Percentiles rank a stretch among this genome's conserved stretches.
These are phyloP conservation scores for Lochmaea capreae DNA, from an alignment of 2,888 invertebrate species.

Conservation along the genomic window DNA sequence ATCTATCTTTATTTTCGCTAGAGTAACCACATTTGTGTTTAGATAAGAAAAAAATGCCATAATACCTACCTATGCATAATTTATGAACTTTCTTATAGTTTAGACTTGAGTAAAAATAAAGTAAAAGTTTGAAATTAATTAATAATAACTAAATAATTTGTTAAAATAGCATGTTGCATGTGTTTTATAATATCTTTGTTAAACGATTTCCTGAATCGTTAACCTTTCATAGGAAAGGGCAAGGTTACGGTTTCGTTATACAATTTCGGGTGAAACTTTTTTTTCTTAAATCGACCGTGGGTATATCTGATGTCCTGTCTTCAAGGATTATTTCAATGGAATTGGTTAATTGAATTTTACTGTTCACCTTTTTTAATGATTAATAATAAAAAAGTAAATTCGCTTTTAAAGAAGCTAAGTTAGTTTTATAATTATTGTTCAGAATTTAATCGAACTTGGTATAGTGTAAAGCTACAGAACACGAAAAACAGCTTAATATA, in stretches of 20 bases:
- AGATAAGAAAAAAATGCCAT: conserved; percentile 4
- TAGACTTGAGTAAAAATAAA: conserved; percentile 20
- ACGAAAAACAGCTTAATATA: too few species aligned
- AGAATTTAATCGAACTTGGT: too few species aligned
- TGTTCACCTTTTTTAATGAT: background rate
- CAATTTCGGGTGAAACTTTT: background rate
- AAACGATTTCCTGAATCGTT: conserved; percentile 7
- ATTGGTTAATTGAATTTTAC: background rate
- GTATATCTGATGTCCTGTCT: background rate
- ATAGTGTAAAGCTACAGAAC: too few species aligned
- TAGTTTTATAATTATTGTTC: too few species aligned
- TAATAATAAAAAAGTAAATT: background rate
- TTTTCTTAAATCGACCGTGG: background rate
- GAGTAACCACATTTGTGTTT: background rate
- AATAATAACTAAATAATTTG: conserved; percentile 20
- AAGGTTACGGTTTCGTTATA: background rate
- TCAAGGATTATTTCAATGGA: background rate
- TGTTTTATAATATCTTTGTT: conserved; percentile 9
- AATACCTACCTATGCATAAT: conserved; percentile 23
- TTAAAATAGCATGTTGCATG: conserved; percentile 15
- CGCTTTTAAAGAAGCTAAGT: background rate
- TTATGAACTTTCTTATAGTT: conserved; percentile 33
- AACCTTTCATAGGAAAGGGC: background rate
- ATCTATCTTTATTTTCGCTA: conserved; percentile 2
- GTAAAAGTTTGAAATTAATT: conserved; percentile 27